Evolutionary conservation across 1,140 invertebrate species (phyloP).

Genomic region (Hesperophylax magnus): DNA sequence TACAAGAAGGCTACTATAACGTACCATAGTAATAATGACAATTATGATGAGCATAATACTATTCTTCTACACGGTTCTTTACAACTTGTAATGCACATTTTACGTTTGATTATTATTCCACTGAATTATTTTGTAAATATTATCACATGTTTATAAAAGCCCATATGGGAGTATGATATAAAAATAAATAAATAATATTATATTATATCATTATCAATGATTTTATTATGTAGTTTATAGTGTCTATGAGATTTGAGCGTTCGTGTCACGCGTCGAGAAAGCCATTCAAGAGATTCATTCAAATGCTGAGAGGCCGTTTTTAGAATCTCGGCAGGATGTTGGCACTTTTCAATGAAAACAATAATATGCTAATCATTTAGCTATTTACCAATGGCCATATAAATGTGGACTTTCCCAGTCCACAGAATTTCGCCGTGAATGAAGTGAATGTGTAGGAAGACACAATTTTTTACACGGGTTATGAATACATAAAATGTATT

Average conservation of each 20-base stretch:
- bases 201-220: neutral
- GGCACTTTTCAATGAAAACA: neutral
- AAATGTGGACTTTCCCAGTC: constrained; percentile 47
- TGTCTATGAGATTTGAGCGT: neutral
- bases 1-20: no score
- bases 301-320: neutral
- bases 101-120: no score
- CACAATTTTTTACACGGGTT: constrained; percentile 47
- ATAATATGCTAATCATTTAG: constrained; percentile 5
- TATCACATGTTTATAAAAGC: no score
- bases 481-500: constrained; percentile 41
- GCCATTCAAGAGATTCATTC: neutral
- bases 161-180: no score
- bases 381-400: constrained; percentile 15
- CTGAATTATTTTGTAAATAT: no score
- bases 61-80: no score
- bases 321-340: neutral
- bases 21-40: no score
- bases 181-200: neutral
- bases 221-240: neutral
- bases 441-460: constrained; percentile 47
- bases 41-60: no score
- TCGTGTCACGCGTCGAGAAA: neutral
- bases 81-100: no score
- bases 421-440: constrained; percentile 37